Evolutionary conservation across 1,140 invertebrate species (phyloP), one percentile per base, ranked within the genome.

Genomic region (Zaprionus kolodkinae): DNA sequence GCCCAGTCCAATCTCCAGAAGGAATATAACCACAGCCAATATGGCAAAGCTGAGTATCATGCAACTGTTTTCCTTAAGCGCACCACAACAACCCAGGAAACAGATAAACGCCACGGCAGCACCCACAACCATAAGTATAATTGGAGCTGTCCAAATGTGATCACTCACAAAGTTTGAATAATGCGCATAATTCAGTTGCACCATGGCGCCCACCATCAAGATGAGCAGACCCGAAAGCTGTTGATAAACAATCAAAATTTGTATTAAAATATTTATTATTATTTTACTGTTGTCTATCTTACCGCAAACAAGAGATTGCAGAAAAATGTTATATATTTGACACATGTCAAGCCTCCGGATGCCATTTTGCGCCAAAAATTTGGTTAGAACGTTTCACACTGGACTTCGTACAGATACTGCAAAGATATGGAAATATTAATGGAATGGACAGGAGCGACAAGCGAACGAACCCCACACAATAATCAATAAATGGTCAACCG

Each of bases 31-130:
- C 11, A 96, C 93, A 72, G 98, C 93, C 50, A 98, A 93, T 54
- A 96, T 95, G 13, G 96, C 96, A 93, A 98, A 99, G 96, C 96
- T 97, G 15, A 96, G 94, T 48, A 97, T 96, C 96, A 97, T 97
- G 93, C 96, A 97, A 78, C 96, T 95, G 86, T 96, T 97, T 92
- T 98, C 97, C 84, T 96, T 96, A 4, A 97, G 93, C 13, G 97
- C 97, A 17, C 97, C 97, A 78, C 97, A 98, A 93, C 97, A 98
- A 72, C 97, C 97, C 73, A 98, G 96, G 94, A 97, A 97, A 33
- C 97, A 96, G 13, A 97, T 96, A 52, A 97, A 93, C 88, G 97
- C 96, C 79, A 97, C 96, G 52, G 97, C 94, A n/a, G 96, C 93
- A 30, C 97, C 97, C n/a, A 97, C 95, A 73, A 96, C 94, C 79